Conservation (phyloP, 2,113 vertebrate species). For the Apus apus region DNA sequence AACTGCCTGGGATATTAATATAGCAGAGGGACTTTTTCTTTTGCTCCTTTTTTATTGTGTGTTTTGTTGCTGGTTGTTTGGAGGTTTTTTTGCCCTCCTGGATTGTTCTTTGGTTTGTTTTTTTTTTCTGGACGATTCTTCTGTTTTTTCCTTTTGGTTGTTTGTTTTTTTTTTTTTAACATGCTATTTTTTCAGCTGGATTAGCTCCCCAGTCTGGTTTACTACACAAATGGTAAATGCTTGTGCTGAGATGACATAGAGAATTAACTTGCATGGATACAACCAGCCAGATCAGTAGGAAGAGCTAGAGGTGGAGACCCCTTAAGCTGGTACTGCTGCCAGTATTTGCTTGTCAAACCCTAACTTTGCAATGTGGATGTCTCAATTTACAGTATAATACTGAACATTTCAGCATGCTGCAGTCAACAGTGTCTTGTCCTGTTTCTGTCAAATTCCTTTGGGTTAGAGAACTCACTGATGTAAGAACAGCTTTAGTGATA, state of each 20-base stretch:
- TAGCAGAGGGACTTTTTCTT: not conserved
- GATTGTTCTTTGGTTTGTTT: not conserved
- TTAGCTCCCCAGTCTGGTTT: not conserved
- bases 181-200: not conserved
- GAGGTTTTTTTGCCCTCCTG: not conserved
- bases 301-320: not conserved
- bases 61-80: not conserved
- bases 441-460: constrained; percentile 8
- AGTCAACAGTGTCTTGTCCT: not conserved
- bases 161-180: not conserved
- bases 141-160: not conserved
- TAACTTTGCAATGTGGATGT: not conserved
- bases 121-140: not conserved
- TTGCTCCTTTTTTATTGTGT: not conserved
- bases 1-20: not conserved
- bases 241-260: not conserved
- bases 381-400: not conserved
- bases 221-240: not conserved
- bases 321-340: not conserved
- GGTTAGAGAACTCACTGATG: not conserved
- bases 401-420: not conserved
- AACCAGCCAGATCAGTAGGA: not conserved
- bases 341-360: not conserved
- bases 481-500: not conserved
- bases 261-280: not conserved